Conservation (phyloP, 2,888 invertebrate species). For the Calephelis perditalis region DNA sequence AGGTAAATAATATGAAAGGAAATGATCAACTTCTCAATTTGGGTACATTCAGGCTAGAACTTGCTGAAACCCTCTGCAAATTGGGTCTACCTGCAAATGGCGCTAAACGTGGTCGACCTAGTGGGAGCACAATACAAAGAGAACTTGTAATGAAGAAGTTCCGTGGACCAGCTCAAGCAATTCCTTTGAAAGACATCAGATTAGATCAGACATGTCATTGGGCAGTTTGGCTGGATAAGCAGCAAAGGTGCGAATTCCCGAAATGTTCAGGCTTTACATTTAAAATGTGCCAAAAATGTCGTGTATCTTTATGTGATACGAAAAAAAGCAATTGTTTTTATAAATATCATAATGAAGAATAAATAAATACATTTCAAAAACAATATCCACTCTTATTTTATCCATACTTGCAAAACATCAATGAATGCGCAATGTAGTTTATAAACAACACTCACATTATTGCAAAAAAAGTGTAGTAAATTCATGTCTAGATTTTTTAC, state of each 20-base stretch:
- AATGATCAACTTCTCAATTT: slow-evolving; percentile 38
- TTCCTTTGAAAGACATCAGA: slow-evolving; percentile 18
- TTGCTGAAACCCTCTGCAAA: slow-evolving; percentile 38
- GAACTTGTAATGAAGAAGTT: slow-evolving; percentile 34
- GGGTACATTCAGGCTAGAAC: slow-evolving; percentile 38
- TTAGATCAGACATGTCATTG: slow-evolving; percentile 33
- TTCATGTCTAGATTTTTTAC: slow-evolving; percentile 14
- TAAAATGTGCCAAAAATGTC: slow-evolving; percentile 40
- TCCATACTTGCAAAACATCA: slow-evolving; percentile 35
- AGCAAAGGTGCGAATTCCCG: too few relatives aligned
- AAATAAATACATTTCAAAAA: slow-evolving; percentile 36
- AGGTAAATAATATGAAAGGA: slow-evolving; percentile 34
- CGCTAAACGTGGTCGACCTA: too few relatives aligned
- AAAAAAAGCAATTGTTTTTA: slow-evolving; percentile 40
- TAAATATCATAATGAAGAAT: slow-evolving; percentile 37
- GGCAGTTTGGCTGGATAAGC: slow-evolving; percentile 16
- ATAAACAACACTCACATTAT: too few relatives aligned
- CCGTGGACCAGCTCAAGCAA: slow-evolving; percentile 33
- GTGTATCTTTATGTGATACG: slow-evolving; percentile 39
- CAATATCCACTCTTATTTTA: slow-evolving; percentile 35
- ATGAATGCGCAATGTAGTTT: slow-evolving; percentile 32
- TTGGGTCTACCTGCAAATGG: slow-evolving; percentile 34
- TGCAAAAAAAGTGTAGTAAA: too few relatives aligned
- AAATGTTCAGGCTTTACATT: slow-evolving; percentile 27
- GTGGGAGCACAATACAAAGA: too few relatives aligned